phyloP scores from a whole-genome alignment of 1,140 invertebrate species.

The Mylabris phalerata region DNA sequence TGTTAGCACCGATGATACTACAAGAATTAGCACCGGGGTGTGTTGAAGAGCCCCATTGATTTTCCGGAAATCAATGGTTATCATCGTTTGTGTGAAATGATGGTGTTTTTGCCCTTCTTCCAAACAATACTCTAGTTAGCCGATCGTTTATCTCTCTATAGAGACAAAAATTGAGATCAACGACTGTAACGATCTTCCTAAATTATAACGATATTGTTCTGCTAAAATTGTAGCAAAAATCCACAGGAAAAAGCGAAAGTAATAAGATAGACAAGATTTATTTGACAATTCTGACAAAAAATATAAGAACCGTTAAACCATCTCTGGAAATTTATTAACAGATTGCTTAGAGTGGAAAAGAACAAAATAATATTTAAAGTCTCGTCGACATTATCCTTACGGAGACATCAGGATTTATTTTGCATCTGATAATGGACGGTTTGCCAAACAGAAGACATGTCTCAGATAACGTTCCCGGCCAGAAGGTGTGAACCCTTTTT shows the following conservation, averaged over 20 bases:
- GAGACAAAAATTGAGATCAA: slow-evolving; percentile 4
- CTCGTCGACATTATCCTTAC: too few species aligned
- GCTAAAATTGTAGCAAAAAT: not conserved
- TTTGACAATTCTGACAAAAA: too few species aligned
- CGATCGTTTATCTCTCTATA: slow-evolving; percentile 16
- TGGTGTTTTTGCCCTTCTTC: not conserved
- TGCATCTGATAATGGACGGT: slow-evolving; percentile 5
- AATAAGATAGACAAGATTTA: too few species aligned
- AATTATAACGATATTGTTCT: slow-evolving; percentile 12
- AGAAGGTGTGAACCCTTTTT: slow-evolving; percentile 16
- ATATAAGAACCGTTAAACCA: too few species aligned
- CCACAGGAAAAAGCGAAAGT: too few species aligned
- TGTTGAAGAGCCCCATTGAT: slow-evolving; percentile 2
- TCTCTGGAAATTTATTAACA: too few species aligned
- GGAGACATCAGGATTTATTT: slow-evolving; percentile 5
- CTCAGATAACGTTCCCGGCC: not conserved
- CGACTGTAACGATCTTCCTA: slow-evolving; percentile 4
- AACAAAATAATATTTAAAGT: too few species aligned
- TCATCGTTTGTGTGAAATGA: too few species aligned
- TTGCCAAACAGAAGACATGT: not conserved
- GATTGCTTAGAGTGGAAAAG: too few species aligned
- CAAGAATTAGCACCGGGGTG: slow-evolving; percentile 1
- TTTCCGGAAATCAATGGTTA: slow-evolving; percentile 20
- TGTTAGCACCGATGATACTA: not conserved
- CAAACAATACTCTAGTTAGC: slow-evolving; percentile 22